Percentiles rank a stretch among this genome's conserved stretches.
These are phyloP conservation scores for Graphium colonna DNA, from an alignment of 2,888 invertebrate genomes.

Conservation along the genomic window DNA sequence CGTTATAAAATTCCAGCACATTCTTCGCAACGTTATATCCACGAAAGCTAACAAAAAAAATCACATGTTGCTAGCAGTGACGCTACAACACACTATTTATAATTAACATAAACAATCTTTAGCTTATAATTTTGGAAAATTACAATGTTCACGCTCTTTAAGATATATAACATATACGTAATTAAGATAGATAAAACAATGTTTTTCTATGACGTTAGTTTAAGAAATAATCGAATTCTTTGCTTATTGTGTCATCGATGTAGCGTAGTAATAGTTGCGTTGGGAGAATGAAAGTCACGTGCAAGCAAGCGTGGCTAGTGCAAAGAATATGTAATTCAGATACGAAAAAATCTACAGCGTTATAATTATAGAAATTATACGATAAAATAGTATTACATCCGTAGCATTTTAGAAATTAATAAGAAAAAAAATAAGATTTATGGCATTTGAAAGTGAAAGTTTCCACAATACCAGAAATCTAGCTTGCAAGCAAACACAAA, in stretches of 20 bases:
- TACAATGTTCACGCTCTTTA: background rate
- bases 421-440: too few relatives aligned
- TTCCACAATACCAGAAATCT: too few relatives aligned
- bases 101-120: background rate
- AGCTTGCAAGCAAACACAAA: too few relatives aligned
- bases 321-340: conserved; percentile 13
- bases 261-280: conserved; percentile 22
- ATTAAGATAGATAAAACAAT: background rate
- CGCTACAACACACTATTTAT: background rate
- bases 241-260: conserved; percentile 8
- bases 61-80: background rate
- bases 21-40: background rate
- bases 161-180: background rate
- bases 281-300: conserved; percentile 49
- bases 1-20: background rate
- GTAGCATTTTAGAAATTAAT: too few relatives aligned
- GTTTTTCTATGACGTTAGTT: background rate
- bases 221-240: conserved; percentile 25
- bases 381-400: too few relatives aligned
- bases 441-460: too few relatives aligned
- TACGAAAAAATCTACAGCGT: too few relatives aligned
- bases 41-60: too few relatives aligned
- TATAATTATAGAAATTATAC: too few relatives aligned
- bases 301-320: conserved; percentile 50
- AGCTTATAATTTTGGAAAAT: background rate